Evolutionary conservation across 2,113 vertebrate genomes (phyloP), one percentile per base, ranked within the genome.

Genomic region (Elephas maximus): DNA sequence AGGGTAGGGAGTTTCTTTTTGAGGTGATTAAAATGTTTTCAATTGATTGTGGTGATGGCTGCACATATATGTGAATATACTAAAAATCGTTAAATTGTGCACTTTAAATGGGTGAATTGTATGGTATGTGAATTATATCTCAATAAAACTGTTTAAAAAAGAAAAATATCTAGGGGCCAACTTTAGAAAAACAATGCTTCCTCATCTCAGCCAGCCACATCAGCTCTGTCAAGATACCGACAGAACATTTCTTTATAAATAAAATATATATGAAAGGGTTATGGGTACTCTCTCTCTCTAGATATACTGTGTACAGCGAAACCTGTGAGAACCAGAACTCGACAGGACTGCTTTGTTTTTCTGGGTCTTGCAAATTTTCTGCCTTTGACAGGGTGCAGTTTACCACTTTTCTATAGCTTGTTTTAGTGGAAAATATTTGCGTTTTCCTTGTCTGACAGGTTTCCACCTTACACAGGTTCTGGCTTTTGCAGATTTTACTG

Each of bases 101-200:
- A 57, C 12, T 57, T 57, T 57, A 57, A 12, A 57, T 57, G 53
- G 53, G 1, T 57, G 53, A 57, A 57, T 57, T 57, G 48, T 57
- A 17, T 57, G 53, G 11, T 57, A 57, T 57, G 15, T 57, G 53
- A 57, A 57, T 10, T 57, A 12, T 57, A 57, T 57, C 53, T 21
- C 63, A 9, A 65, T 65, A 65, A 26, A 24, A 65, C 23, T 18
- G 18, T 65, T 65, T 62, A 62, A 26, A 60, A 23, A 62, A 21
- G 20, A 62, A 62, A 62, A 28, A 57, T 7, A 3, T 57, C 53
- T 57, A 57, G 15, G 53, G 63, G 23, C 24, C 63, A 26, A 65
- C 63, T 85, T 88, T 88, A 93, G 77, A 91, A 97, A 74, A 5
- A 63, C 71, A 76, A 33, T 69, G 44, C 51, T 62, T 93, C 23